Evolutionary conservation across 2,888 invertebrate genomes (phyloP).

Genomic region (Nemoura dubitans): DNA sequence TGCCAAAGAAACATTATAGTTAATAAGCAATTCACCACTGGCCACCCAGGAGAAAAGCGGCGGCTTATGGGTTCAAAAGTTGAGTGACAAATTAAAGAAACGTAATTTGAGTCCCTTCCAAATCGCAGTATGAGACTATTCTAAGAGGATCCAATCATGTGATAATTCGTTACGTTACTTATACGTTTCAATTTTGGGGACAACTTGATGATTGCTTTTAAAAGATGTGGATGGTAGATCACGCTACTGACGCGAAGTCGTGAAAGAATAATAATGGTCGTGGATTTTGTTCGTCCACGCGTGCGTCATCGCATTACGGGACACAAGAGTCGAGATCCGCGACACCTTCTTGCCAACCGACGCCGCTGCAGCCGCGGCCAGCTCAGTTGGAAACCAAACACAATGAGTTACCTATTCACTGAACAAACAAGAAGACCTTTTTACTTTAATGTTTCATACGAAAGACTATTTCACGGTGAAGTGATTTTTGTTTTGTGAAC

Average conservation of each 20-base stretch:
- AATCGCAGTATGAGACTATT: too few relatives aligned
- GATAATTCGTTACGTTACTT: background rate
- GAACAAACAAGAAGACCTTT: conserved; percentile 9
- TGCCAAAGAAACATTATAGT: background rate
- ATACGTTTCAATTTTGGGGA: background rate
- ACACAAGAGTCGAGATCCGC: background rate
- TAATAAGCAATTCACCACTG: background rate
- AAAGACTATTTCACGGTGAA: conserved; percentile 35
- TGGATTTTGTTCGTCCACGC: background rate
- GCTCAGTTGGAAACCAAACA: background rate
- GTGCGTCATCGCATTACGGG: background rate
- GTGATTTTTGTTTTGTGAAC: conserved; percentile 32
- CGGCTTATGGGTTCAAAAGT: background rate
- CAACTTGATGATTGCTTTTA: background rate
- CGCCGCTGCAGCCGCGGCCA: background rate
- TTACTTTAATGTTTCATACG: conserved; percentile 9
- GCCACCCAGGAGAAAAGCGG: background rate
- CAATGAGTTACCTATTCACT: conserved; percentile 26
- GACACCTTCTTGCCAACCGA: background rate
- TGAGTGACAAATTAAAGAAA: background rate
- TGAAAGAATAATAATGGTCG: background rate
- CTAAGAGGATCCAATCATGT: background rate
- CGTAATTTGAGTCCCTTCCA: background rate
- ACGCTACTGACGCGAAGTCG: background rate
- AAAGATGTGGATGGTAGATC: background rate